Percentiles rank a stretch among this genome's conserved stretches.
These are phyloP conservation scores for Lates japonicus DNA, from an alignment of 2,797 vertebrate species.

Conservation along the genomic window DNA sequence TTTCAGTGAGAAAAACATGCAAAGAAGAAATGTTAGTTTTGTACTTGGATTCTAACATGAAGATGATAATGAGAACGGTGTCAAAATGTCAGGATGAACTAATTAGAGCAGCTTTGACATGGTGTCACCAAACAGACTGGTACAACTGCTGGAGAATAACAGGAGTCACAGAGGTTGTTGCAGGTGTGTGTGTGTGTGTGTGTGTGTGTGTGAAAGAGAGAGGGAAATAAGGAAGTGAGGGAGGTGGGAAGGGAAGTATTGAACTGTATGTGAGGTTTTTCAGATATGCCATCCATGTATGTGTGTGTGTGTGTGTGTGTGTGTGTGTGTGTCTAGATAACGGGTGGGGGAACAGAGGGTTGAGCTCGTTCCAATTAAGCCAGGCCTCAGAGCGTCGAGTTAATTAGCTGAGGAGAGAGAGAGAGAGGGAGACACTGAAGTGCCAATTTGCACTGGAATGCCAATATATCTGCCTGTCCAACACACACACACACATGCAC, in stretches of 20 bases:
- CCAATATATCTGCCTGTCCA: conserved; percentile 37
- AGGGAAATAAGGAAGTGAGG: not conserved
- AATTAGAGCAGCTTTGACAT: conserved; percentile 39
- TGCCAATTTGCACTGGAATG: conserved; percentile 67
- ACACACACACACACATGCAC: not conserved
- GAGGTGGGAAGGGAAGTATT: not conserved
- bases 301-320: conserved; percentile 34
- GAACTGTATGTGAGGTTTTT: conserved; percentile 7
- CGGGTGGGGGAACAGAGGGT: conserved; percentile 32
- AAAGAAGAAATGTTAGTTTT: not conserved
- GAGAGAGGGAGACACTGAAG: conserved; percentile 38
- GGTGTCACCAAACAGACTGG: not conserved
- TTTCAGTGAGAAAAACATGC: not conserved
- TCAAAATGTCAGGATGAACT: conserved; percentile 21
- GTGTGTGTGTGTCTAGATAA: conserved; percentile 33
- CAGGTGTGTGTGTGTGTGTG: not conserved
- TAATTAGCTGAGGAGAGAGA: conserved; percentile 75
- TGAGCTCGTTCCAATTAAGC: conserved; percentile 73
- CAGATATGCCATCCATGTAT: not conserved
- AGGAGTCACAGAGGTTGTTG: not conserved
- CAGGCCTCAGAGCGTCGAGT: conserved; percentile 63
- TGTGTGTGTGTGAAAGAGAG: not conserved
- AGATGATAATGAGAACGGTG: conserved; percentile 37
- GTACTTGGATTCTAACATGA: not conserved
- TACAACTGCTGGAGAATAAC: not conserved